These are phyloP conservation scores for Heterocephalus glaber DNA, from an alignment of 2,113 vertebrate genomes.

Conservation along the genomic window DNA sequence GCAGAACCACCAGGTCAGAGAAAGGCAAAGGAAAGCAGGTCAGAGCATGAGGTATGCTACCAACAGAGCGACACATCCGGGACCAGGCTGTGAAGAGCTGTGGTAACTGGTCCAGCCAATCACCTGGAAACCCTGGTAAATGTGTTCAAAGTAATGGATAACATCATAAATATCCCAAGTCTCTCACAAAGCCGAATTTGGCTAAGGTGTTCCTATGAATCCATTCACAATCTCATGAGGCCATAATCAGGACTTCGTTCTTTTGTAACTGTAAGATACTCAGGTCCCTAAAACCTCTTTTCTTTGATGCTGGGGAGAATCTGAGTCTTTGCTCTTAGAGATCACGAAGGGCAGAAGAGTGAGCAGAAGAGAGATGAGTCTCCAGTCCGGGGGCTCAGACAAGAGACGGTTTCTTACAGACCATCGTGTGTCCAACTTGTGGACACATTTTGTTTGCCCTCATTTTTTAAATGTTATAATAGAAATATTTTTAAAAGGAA, in stretches of 20 bases:
- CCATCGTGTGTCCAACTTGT: not conserved
- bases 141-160: not conserved
- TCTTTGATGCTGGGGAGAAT: not conserved
- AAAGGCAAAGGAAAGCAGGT: not conserved
- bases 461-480: not conserved
- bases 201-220: not conserved
- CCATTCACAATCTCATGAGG: not conserved
- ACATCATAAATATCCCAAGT: not conserved
- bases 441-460: not conserved
- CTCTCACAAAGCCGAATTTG: not conserved
- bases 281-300: not conserved
- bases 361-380: not conserved
- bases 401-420: not conserved
- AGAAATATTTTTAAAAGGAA: not conserved
- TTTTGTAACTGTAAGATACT: not conserved
- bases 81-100: not conserved
- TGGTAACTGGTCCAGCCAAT: too few relatives aligned
- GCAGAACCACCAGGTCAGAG: not conserved
- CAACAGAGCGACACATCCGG: not conserved
- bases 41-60: rapidly evolving
- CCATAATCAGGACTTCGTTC: not conserved
- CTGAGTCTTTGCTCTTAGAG: not conserved
- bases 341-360: not conserved
- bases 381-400: not conserved
- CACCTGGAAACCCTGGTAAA: not conserved